Percentiles rank a stretch among this genome's conserved stretches.
phyloP scores from a whole-genome alignment of 2,113 vertebrate genomes.

The Nannospalax galili region DNA sequence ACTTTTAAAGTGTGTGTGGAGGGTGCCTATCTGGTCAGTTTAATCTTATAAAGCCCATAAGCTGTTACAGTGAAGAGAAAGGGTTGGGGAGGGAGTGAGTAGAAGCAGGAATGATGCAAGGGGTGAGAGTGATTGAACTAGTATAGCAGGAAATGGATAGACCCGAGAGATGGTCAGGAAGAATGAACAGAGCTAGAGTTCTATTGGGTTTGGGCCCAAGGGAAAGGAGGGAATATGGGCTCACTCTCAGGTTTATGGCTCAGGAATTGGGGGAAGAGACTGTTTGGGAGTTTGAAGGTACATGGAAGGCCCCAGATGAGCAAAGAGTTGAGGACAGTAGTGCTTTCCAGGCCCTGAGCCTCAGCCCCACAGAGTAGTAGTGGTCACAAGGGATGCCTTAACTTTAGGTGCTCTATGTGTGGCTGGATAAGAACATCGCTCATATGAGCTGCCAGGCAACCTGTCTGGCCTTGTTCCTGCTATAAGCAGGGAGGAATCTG shows the following conservation, averaged over 20 bases:
- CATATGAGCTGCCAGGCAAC: neutral
- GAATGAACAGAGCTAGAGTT: neutral
- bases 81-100: neutral
- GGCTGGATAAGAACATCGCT: neutral
- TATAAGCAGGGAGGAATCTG: neutral
- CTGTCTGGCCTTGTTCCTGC: neutral
- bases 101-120: neutral
- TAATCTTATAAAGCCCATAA: neutral
- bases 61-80: slow-evolving; percentile 14
- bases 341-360: neutral
- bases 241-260: neutral
- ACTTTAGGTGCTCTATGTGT: neutral
- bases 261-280: neutral
- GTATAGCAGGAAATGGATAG: neutral
- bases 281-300: neutral
- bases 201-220: neutral
- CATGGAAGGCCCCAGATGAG: neutral
- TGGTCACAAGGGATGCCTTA: neutral
- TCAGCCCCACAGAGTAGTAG: neutral
- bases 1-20: neutral
- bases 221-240: neutral
- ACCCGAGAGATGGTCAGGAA: neutral
- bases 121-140: neutral
- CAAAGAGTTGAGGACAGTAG: neutral
- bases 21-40: neutral